phyloP scores from a whole-genome alignment of 2,113 vertebrate genomes.

The Pteronura brasiliensis region DNA sequence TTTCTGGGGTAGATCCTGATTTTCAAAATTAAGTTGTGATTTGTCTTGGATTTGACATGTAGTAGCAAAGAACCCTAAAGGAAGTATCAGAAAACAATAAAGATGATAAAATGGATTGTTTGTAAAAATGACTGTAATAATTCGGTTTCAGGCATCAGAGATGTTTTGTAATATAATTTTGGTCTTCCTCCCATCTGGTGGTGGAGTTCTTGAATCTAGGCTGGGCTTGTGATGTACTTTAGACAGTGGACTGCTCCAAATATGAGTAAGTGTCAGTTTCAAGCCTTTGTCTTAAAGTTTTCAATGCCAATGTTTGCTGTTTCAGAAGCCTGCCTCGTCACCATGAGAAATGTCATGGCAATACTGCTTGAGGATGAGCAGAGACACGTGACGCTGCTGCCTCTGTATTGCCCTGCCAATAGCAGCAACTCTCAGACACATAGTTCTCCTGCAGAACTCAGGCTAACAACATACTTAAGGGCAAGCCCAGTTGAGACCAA shows the following conservation, averaged over 20 bases:
- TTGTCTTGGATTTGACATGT: background rate
- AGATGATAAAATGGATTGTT: background rate
- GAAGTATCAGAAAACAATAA: background rate
- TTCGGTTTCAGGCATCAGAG: background rate
- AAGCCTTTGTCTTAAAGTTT: background rate
- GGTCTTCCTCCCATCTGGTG: background rate
- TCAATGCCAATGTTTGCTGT: background rate
- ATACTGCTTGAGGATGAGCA: background rate
- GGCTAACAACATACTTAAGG: background rate
- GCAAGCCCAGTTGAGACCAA: background rate
- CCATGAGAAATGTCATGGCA: background rate
- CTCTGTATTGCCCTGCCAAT: rapidly evolving
- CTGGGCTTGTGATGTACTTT: background rate
- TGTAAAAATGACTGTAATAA: background rate
- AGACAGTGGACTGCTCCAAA: background rate
- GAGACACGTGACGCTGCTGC: background rate
- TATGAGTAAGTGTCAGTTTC: background rate
- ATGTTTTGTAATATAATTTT: background rate
- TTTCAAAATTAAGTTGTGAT: background rate
- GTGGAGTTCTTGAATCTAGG: background rate
- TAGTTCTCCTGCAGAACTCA: background rate
- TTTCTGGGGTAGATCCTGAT: background rate
- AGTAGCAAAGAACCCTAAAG: background rate
- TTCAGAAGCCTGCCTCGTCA: background rate
- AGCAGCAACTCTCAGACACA: background rate